A percentile compares a stretch with the other conserved stretches of the same genome.
phyloP scores from a whole-genome alignment of 2,113 vertebrate species.

The Phylloscopus whistleri region DNA sequence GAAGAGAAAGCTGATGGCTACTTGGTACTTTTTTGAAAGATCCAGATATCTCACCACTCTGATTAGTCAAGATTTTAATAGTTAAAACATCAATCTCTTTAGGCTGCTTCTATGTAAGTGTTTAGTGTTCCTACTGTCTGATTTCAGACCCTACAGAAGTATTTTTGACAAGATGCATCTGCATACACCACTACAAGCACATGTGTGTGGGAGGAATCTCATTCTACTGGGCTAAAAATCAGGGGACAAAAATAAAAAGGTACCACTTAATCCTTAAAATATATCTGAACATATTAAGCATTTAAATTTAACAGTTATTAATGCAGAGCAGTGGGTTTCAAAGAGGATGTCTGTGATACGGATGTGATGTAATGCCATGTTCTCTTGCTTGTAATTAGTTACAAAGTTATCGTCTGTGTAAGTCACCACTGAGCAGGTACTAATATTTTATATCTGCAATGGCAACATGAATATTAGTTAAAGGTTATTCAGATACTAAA shows the following conservation, averaged over 20 bases:
- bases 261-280: neutral
- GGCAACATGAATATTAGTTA: neutral
- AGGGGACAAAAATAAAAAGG: neutral
- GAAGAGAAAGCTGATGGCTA: neutral
- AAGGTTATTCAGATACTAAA: neutral
- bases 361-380: neutral
- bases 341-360: neutral
- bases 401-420: neutral
- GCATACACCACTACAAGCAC: neutral
- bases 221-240: neutral
- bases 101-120: neutral
- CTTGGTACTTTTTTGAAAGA: neutral
- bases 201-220: neutral
- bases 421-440: neutral
- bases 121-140: neutral
- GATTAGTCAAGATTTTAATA: neutral
- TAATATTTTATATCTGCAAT: neutral
- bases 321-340: neutral
- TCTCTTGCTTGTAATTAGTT: neutral
- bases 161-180: neutral
- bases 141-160: neutral
- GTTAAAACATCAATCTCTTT: neutral
- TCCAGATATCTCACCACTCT: neutral
- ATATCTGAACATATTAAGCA: neutral
- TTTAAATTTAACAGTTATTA: neutral